phyloP scores from a whole-genome alignment of 2,888 invertebrate species.

The Sinotaia quadrata region DNA sequence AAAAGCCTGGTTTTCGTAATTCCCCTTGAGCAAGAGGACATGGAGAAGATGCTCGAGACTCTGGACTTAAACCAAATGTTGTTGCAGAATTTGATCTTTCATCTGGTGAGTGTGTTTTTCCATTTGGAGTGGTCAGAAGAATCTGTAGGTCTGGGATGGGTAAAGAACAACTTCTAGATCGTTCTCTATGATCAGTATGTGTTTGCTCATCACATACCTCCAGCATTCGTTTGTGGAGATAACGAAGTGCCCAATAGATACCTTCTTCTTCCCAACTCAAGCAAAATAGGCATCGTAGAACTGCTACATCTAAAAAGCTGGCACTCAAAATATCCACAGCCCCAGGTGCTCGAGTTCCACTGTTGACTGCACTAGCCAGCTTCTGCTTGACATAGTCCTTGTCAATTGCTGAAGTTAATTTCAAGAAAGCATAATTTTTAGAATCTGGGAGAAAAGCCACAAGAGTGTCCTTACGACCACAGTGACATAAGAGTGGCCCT shows the following conservation, averaged over 20 bases:
- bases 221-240: conserved; percentile 77
- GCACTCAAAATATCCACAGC: conserved; percentile 76
- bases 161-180: conserved; percentile 91
- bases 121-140: conserved; percentile 33
- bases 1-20: not conserved
- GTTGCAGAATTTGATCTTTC: conserved; percentile 20
- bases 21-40: conserved; percentile 5
- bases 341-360: conserved; percentile 54
- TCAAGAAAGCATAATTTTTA: conserved; percentile 48
- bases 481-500: conserved; percentile 50
- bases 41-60: conserved; percentile 27
- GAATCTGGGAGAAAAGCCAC: conserved; percentile 55
- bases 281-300: conserved; percentile 93
- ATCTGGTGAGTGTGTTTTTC: conserved; percentile 29
- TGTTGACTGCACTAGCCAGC: conserved; percentile 67
- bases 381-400: conserved; percentile 83
- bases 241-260: conserved; percentile 90
- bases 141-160: conserved; percentile 75
- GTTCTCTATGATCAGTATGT: conserved; percentile 81
- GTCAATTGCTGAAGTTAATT: conserved; percentile 78
- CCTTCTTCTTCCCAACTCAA: conserved; percentile 99
- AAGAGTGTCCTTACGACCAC: conserved; percentile 61
- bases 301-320: conserved; percentile 96
- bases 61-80: conserved; percentile 12
- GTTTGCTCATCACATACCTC: conserved; percentile 88